Base-by-base conservation (phyloP, 2,888 invertebrate genomes). In the Synergus itoensis region DNA sequence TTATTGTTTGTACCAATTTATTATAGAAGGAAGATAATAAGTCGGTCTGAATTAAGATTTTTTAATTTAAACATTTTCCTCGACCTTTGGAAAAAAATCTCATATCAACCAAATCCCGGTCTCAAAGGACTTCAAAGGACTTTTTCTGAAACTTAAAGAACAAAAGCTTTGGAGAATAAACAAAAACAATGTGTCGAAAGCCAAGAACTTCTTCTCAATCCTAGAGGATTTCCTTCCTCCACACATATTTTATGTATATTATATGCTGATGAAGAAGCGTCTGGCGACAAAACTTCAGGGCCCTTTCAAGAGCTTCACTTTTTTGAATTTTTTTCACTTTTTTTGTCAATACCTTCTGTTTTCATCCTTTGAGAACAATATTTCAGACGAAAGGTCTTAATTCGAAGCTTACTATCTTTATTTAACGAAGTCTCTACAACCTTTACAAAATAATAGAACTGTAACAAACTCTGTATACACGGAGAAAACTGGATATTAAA, bases 241-340 rank as follows among this genome's bases (percentile, higher is more conserved):
- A 48, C 69, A 48, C 18, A 18, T 69, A 69, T 69, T 69, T 69
- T 69, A 69, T 69, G 69, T 45, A 69, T 69, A 45, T 53, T n/a
- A 69, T n/a, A 69, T 53, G 53, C n/a, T 48, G 48, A 69, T 69
- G 69, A 28, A 67, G 12, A 45, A 69, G 45, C 21, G 45, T 48
- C 69, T 69, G 45, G 28, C 18, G 67, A 14, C 45, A 48, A 28
- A 69, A 69, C 18, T 28, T 48, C 45, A 21, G 28, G 45, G n/a
- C 69, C 48, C 4, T 69, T 69, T 48, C 69, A n/a, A 69, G 69
- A 53, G 53, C 9, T 53, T n/a, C 53, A 53, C 2, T 16, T n/a
- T n/a, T 16, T 53, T 3, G n/a, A n/a, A n/a, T n/a, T n/a, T n/a
- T n/a, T n/a, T n/a, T n/a, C n/a, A n/a, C n/a, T n/a, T 16, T n/a